Evolutionary conservation across 2,888 invertebrate species (phyloP).

Genomic region (Galerucella nymphaeae): DNA sequence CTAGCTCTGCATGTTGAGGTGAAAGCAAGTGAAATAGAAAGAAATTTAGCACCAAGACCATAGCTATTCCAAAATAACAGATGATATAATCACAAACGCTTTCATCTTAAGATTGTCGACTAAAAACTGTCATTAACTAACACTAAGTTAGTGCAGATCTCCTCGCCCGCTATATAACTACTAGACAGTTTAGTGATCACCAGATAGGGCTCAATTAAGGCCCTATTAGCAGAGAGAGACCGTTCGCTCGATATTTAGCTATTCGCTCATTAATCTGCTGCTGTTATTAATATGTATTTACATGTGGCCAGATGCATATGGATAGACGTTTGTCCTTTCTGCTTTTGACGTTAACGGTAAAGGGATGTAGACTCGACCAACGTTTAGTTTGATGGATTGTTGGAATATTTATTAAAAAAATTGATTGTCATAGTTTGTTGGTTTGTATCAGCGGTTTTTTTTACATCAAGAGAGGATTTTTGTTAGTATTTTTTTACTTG

Average conservation of each 20-base stretch:
- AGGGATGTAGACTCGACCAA: constrained; percentile 18
- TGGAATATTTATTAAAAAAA: constrained; percentile 1
- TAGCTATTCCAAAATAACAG: too few species aligned
- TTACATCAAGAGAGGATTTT: too few species aligned
- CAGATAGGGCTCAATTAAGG: constrained; percentile 52
- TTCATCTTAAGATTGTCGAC: too few species aligned
- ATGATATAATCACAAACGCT: too few species aligned
- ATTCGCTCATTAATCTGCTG: constrained; percentile 57
- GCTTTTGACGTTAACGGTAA: constrained; percentile 43
- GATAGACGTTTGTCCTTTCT: constrained; percentile 44
- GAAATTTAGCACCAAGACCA: too few species aligned
- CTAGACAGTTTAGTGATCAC: constrained; percentile 47
- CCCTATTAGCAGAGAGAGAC: constrained; percentile 53
- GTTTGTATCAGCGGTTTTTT: background rate
- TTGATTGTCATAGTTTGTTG: background rate
- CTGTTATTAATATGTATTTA: constrained; percentile 62
- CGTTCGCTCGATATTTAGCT: constrained; percentile 36
- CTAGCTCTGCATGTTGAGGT: too few species aligned
- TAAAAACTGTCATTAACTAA: background rate
- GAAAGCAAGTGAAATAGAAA: too few species aligned
- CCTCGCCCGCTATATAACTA: constrained; percentile 26
- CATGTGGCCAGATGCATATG: constrained; percentile 50
- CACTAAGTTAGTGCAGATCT: constrained; percentile 25
- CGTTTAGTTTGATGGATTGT: constrained; percentile 11
- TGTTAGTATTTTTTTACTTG: too few species aligned